A percentile compares a stretch with the other conserved stretches of the same genome.
These are phyloP conservation scores for Himalopsyche tibetana DNA, from an alignment of 2,888 invertebrate genomes.

Conservation along the genomic window DNA sequence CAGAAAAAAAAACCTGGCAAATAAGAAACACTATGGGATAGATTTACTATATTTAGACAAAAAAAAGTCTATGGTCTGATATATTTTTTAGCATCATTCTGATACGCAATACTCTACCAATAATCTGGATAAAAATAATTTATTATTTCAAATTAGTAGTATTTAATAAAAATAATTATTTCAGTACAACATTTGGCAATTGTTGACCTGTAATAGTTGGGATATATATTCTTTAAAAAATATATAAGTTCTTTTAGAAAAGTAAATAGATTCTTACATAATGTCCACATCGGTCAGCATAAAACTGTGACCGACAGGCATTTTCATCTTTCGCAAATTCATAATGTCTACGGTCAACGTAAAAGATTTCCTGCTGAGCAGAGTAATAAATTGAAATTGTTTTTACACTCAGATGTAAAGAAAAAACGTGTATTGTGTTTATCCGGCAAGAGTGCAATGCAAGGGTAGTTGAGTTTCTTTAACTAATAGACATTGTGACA, in stretches of 20 bases:
- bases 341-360: background rate
- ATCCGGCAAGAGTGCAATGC: background rate
- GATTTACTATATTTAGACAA: background rate
- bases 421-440: background rate
- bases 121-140: background rate
- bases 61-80: background rate
- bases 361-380: background rate
- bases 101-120: background rate
- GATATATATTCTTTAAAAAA: slow-evolving; percentile 31
- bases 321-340: background rate
- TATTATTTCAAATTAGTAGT: too few species aligned
- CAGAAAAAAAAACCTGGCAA: background rate
- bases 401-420: background rate
- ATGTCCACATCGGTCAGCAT: background rate
- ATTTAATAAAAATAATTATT: slow-evolving; percentile 11
- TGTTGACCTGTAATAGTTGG: background rate
- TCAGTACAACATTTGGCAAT: background rate
- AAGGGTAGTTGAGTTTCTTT: background rate
- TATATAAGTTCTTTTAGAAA: slow-evolving; percentile 4
- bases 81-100: background rate
- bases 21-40: background rate
- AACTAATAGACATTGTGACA: background rate
- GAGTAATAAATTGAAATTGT: background rate
- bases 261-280: background rate
- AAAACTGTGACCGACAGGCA: background rate